Conservation (phyloP, 2,888 invertebrate species). For the Hirtodrosophila confusa region DNA sequence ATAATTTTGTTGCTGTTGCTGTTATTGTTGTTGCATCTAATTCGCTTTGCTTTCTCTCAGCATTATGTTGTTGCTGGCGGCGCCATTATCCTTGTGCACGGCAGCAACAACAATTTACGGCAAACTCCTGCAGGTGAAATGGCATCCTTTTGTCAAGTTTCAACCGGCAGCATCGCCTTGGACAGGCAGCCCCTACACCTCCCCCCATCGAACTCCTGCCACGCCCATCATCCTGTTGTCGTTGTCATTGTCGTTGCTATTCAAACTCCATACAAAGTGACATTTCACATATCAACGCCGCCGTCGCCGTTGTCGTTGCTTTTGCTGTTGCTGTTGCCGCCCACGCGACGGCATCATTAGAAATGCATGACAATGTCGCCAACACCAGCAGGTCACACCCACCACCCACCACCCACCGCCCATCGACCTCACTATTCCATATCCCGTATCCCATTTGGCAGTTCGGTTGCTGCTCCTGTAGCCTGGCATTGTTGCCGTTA, state of each 20-base stretch:
- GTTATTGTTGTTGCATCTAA: constrained; percentile 56
- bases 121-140: constrained; percentile 70
- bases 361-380: constrained; percentile 79
- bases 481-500: constrained; percentile 47
- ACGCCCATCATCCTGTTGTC: constrained; percentile 51
- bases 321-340: constrained; percentile 28
- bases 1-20: constrained; percentile 60
- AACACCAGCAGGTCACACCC: constrained; percentile 45
- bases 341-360: constrained; percentile 74
- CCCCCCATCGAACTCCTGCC: constrained; percentile 10
- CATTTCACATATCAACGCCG: constrained; percentile 77
- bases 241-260: constrained; percentile 71
- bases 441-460: constrained; percentile 13
- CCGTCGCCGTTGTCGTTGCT: constrained; percentile 14
- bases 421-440: constrained; percentile 15
- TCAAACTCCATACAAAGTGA: constrained; percentile 75
- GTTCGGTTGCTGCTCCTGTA: constrained; percentile 2
- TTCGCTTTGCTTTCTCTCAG: constrained; percentile 69
- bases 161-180: constrained; percentile 54
- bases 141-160: constrained; percentile 76
- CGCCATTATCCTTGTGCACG: constrained; percentile 58
- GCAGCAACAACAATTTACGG: constrained; percentile 61
- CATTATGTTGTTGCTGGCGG: constrained; percentile 58
- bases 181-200: constrained; percentile 11
- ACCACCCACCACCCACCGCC: constrained; percentile 6